Evolutionary conservation across 2,888 invertebrate genomes (phyloP), one percentile per base, ranked within the genome.

Genomic region (Oeneis ivallda): DNA sequence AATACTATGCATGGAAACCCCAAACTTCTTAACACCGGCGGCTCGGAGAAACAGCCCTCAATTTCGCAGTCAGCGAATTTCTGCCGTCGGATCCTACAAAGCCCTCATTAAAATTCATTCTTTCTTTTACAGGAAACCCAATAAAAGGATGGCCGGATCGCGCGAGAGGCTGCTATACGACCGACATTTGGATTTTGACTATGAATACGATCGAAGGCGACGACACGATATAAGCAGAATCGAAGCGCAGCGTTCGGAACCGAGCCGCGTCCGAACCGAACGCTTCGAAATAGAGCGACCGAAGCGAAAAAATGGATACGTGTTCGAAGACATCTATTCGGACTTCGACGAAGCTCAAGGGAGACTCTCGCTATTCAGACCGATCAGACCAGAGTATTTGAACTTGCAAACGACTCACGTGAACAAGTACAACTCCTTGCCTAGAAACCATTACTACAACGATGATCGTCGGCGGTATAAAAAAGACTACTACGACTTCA

Each of bases 311-410:
- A 91, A 92, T 66, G 92, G 92, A 1, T 92, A 87, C 71, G 91
- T 92, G 13, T 92, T 87, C 72, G 92, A 92, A 81, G 92, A 92
- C 70, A 90, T 92, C 47, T 92, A 92, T 69, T 91, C 91, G 32
- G 91, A 92, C 71, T 92, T 89, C 71, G 92, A 92, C 59, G 92
- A 91, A 76, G 89, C 90, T 7, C 92, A 92, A 76, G 92, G 91
- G 3, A 78, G 87, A 1, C 66, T 92, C 19, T 92, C 92, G 5
- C 75, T 92, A 41, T 92, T 92, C 74, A 80, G 89, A 75, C 92
- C 92, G 26, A 92, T 92, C 66, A 83, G 89, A 76, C 92, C 92
- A 1, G 92, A 92, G 70, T 92, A 89, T 73, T 76, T 92, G 41
- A 89, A 92, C 69, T 78, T 92, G 64, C 89, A 88, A 2, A 81